These are phyloP conservation scores for Argyrosomus regius DNA, from an alignment of 2,797 vertebrate genomes.

Conservation along the genomic window DNA sequence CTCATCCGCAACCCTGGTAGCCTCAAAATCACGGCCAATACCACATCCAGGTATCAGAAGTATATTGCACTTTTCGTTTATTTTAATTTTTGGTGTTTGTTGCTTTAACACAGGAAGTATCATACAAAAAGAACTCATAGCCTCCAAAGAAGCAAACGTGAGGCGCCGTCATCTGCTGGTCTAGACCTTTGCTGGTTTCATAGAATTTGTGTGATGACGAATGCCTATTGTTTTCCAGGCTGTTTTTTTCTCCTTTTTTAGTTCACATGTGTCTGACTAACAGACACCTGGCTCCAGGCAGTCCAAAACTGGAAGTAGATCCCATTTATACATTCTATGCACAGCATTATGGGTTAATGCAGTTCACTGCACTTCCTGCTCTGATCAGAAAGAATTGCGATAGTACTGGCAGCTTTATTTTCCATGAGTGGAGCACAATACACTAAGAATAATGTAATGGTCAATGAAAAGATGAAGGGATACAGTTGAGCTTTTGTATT, in stretches of 20 bases:
- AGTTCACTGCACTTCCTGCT: slow-evolving; percentile 28
- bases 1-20: slow-evolving; percentile 97
- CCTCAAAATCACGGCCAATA: slow-evolving; percentile 96
- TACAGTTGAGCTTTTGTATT: slow-evolving; percentile 1
- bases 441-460: background rate
- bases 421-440: background rate
- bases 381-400: slow-evolving; percentile 25
- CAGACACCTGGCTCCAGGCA: slow-evolving; percentile 11
- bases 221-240: background rate
- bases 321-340: slow-evolving; percentile 4
- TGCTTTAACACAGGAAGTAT: background rate
- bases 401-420: slow-evolving; percentile 27
- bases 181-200: background rate
- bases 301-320: background rate
- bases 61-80: background rate
- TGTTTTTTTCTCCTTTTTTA: slow-evolving; percentile 5
- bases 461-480: slow-evolving; percentile 10
- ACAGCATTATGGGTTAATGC: slow-evolving; percentile 10
- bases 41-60: slow-evolving; percentile 90
- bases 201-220: background rate
- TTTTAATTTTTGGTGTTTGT: background rate
- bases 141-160: background rate
- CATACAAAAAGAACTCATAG: background rate
- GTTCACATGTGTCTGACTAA: slow-evolving; percentile 12
- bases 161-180: background rate